Evolutionary conservation across 64 coral and sea anemone species (phyloP).

Genomic region (Porites australiensis): DNA sequence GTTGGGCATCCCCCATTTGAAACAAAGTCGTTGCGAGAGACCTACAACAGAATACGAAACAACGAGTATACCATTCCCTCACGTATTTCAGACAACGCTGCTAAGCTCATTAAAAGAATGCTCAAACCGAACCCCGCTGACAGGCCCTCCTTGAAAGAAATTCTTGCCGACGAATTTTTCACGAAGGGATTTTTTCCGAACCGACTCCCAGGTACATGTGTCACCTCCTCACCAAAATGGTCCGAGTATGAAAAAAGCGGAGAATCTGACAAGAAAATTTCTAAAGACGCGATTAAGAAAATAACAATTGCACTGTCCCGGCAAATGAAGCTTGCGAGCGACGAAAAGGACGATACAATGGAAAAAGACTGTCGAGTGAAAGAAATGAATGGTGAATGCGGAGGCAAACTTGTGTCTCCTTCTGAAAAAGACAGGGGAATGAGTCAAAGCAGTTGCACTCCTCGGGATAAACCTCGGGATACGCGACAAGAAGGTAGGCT

Average conservation of each 20-base stretch:
- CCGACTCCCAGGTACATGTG: constrained; percentile 70
- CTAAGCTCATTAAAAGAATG: constrained; percentile 84
- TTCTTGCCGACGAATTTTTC: constrained; percentile 93
- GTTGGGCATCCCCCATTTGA: constrained; percentile 96
- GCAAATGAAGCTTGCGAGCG: constrained; percentile 76
- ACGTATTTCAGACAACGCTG: constrained; percentile 82
- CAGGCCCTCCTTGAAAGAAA: constrained; percentile 68
- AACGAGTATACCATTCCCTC: constrained; percentile 94
- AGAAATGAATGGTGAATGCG: background rate
- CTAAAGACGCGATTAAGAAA: constrained; percentile 61
- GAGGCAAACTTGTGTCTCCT: background rate
- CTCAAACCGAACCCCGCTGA: constrained; percentile 81
- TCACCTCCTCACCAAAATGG: constrained; percentile 76
- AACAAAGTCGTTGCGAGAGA: constrained; percentile 90
- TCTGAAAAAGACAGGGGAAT: background rate
- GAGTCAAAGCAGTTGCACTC: background rate
- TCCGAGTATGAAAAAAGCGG: constrained; percentile 83
- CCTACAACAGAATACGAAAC: constrained; percentile 86
- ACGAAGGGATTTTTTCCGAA: constrained; percentile 87
- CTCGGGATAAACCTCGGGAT: background rate
- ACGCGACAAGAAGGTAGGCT: constrained; percentile 16
- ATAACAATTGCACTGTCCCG: constrained; percentile 73
- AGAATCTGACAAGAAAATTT: constrained; percentile 48
- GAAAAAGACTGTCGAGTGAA: constrained; percentile 19
- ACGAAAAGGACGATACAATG: constrained; percentile 66